Percentiles rank a stretch among this genome's conserved stretches.
Conservation (phyloP, 2,888 invertebrate species). For the Tupiocoris notatus region DNA sequence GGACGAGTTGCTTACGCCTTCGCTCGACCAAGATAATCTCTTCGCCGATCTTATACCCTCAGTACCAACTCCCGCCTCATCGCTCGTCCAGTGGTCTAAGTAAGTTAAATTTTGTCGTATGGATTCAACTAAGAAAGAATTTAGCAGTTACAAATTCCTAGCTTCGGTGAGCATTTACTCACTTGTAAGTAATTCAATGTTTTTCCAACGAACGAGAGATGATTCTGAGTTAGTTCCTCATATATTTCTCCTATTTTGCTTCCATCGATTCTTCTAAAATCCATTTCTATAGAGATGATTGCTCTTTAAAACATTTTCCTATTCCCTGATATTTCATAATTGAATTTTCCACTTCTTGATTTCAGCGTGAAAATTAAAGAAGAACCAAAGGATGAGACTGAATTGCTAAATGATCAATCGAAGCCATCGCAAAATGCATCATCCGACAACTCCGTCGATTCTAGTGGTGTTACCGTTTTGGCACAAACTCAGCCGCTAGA, state of each 20-base stretch:
- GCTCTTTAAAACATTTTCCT: too few species aligned
- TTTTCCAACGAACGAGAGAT: too few species aligned
- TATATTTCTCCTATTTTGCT: too few species aligned
- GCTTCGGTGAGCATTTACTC: too few species aligned
- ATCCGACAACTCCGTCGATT: background rate
- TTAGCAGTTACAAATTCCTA: too few species aligned
- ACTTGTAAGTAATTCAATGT: too few species aligned
- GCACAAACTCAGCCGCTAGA: background rate
- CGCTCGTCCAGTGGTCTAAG: background rate
- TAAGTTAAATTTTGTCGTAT: too few species aligned
- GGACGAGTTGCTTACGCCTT: background rate
- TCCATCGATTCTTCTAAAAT: background rate
- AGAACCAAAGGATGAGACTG: background rate
- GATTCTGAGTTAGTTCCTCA: too few species aligned
- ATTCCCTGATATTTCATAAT: background rate
- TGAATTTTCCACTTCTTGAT: too few species aligned
- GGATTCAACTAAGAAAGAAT: too few species aligned
- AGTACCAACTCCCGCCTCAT: background rate
- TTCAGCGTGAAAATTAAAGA: background rate
- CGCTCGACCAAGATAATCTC: slow-evolving; percentile 18
- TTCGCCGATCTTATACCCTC: background rate
- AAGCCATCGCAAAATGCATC: background rate
- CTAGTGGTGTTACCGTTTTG: background rate
- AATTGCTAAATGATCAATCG: too few species aligned
- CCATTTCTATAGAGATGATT: too few species aligned